Evolutionary conservation across 2,113 vertebrate genomes (phyloP), one percentile per base, ranked within the genome.

Genomic region (Ivindomyrus marchei): DNA sequence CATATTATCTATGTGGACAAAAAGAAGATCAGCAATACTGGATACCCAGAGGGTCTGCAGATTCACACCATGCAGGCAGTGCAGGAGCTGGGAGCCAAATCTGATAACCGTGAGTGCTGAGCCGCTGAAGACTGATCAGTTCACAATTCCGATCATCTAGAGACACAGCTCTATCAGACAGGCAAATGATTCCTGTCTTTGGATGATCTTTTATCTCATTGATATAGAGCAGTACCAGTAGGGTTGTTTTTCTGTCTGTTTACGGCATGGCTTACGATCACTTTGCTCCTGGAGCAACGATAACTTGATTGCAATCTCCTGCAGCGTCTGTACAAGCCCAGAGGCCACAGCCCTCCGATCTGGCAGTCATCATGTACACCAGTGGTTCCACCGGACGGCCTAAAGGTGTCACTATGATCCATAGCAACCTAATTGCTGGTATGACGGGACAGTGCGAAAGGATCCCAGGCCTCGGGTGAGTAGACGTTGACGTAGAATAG

Each of bases 301-400:
- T 42, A 21, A 15, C 47, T 11, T 66, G 15, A 36, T 46, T 31
- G 89, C 89, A 94, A 77, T 93, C 88, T 62, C 10, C 90, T 89
- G 56, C 93, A 99, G 98, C 91, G 90, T 94, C 47, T 47, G 42
- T 94, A 90, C 66, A 91, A 53, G 95, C 96, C 42, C 95, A 94
- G 91, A 94, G 95, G 93, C 98, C 98, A 1, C 89, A 91, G 90
- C 95, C 97, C 13, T 95, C 97, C 0, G 98, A 99, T 93, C 91
- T 99, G 92, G 98, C 98, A 17, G 95, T 99, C 58, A 96, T 99
- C 27, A 99, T 99, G 98, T 99, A 99, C 90, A 99, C 98, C 89
- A 99, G 98, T 3, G 98, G 98, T 6, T 99, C 98, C 5, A 99
- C 98, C 0, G 98, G 98, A 58, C 95, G 93, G 85, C 98, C 98